Evolutionary conservation across 2,113 vertebrate species (phyloP).

Genomic region (Pagrus major): DNA sequence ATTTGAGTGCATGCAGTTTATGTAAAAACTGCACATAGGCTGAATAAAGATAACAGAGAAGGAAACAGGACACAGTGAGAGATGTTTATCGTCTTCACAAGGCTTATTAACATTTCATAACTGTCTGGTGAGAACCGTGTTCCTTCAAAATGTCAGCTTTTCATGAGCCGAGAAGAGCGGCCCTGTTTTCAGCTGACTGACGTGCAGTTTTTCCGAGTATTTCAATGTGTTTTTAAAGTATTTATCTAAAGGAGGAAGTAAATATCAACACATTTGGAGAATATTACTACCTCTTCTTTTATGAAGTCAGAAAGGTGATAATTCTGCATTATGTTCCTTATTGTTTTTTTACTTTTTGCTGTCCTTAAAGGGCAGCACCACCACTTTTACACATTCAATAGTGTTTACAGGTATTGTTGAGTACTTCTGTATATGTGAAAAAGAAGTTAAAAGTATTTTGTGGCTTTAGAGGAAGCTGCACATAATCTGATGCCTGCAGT

Average conservation of each 20-base stretch:
- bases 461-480: too few relatives aligned
- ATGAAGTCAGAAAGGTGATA: background rate
- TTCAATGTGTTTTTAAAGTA: background rate
- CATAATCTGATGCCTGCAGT: too few relatives aligned
- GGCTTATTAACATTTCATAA: conserved; percentile 20
- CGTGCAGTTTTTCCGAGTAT: background rate
- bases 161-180: conserved; percentile 20
- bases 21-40: background rate
- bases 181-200: conserved; percentile 2
- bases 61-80: background rate
- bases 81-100: background rate
- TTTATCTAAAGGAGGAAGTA: background rate
- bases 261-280: too few relatives aligned
- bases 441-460: too few relatives aligned
- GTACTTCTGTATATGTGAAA: too few relatives aligned
- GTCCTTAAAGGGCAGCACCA: too few relatives aligned
- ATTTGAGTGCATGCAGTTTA: background rate
- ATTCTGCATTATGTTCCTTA: background rate
- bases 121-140: background rate
- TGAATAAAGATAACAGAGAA: background rate
- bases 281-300: background rate
- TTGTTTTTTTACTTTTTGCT: background rate
- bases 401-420: too few relatives aligned
- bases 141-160: conserved; percentile 24
- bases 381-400: too few relatives aligned